phyloP scores from a whole-genome alignment of 2,888 invertebrate genomes.

The Balanococcus diminutus region DNA sequence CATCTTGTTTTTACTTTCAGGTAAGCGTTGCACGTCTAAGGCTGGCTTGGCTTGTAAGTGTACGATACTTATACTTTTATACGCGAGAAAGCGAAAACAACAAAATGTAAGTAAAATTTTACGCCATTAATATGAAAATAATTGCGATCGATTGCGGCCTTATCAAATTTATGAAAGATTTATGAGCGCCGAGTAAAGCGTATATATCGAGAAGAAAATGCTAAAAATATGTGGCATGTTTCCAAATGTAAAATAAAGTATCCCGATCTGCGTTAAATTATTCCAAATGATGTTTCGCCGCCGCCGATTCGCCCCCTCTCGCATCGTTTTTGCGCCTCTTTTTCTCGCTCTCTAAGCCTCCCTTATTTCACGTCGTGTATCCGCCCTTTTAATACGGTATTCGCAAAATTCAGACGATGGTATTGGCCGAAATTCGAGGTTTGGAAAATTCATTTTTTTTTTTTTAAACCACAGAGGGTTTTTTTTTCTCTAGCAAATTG shows the following conservation, averaged over 20 bases:
- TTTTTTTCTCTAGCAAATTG: no score
- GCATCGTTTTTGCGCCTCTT: background rate
- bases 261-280: slow-evolving; percentile 26
- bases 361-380: no score
- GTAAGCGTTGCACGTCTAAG: background rate
- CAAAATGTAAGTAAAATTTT: slow-evolving; percentile 11
- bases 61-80: background rate
- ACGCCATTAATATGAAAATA: slow-evolving; percentile 35
- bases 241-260: slow-evolving; percentile 34
- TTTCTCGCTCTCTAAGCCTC: background rate
- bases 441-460: background rate
- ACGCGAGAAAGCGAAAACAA: background rate
- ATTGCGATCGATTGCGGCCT: slow-evolving; percentile 23
- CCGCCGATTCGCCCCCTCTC: background rate
- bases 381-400: no score
- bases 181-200: background rate
- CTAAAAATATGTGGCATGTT: slow-evolving; percentile 31
- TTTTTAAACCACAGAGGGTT: no score
- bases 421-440: background rate
- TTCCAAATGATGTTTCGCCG: slow-evolving; percentile 32
- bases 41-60: background rate
- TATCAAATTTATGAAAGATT: slow-evolving; percentile 37
- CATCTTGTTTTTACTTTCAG: slow-evolving; percentile 20
- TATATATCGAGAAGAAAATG: slow-evolving; percentile 1
- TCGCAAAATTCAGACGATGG: background rate